Evolutionary conservation across 2,797 vertebrate genomes (phyloP), one percentile per base, ranked within the genome.

Genomic region (Podarcis lilfordi): DNA sequence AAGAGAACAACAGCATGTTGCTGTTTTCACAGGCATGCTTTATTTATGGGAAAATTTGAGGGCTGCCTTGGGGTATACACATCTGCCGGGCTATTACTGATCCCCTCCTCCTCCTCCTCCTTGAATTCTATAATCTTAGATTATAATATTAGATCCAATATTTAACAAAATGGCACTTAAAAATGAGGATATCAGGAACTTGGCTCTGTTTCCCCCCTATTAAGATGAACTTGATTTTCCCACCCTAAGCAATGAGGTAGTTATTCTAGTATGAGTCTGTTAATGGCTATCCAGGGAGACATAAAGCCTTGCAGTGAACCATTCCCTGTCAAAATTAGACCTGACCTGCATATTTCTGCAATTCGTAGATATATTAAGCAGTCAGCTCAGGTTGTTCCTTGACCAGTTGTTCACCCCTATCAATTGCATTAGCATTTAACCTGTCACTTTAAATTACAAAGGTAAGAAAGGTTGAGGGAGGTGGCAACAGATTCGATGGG

Each of bases 371-470:
- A 87, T 93, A 96, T 97, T 96, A 95, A 89, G 32, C 74, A 97
- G 95, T 96, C 96, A 93, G 92, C 94, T 96, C 96, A 96, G 92
- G 94, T 89, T 90, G 88, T 93, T 94, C 95, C 91, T 93, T 96
- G 97, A 95, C 96, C 96, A 96, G 89, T 95, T 92, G 92, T 88
- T 97, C 96, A 97, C 96, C 96, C 92, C 95, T 94, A 96, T 96
- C 96, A 95, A 95, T 96, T 95, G 93, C 91, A 95, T 95, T 96
- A 96, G 93, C 96, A 95, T 96, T 97, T 95, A 96, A 95, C 94
- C 91, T 96, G 95, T 95, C 95, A 72, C 89, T 94, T 95, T 91
- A 95, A 96, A 95, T 97, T 93, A 96, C 91, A 94, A 95, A 96
- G 95, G 94, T 96, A 96, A 93, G 94, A 94, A 96, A 95, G 93